phyloP scores from a whole-genome alignment of 1,140 invertebrate genomes.

The Marisa cornuarietis region DNA sequence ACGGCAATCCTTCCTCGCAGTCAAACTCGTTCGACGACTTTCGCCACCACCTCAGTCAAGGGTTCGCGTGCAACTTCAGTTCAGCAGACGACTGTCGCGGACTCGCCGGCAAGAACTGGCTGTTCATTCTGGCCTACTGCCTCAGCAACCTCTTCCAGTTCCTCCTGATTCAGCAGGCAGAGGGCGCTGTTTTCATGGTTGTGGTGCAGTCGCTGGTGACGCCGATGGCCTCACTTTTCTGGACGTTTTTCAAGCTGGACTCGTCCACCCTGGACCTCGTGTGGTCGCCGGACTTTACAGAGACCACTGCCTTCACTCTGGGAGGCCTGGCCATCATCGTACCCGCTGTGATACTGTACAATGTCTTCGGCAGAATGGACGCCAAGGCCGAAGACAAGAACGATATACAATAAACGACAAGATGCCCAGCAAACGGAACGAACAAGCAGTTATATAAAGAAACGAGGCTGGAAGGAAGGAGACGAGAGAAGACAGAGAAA shows the following conservation, averaged over 20 bases:
- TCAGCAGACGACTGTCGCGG: constrained; percentile 28
- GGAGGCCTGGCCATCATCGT: constrained; percentile 38
- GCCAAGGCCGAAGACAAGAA: constrained; percentile 1
- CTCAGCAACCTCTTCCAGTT: constrained; percentile 45
- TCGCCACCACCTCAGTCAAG: constrained; percentile 20
- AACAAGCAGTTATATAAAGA: not conserved
- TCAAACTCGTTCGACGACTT: constrained; percentile 31
- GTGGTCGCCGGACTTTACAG: constrained; percentile 39
- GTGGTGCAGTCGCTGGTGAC: constrained; percentile 42
- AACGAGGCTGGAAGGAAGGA: constrained; percentile 10
- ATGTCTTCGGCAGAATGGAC: constrained; percentile 44
- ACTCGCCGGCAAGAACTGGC: constrained; percentile 37
- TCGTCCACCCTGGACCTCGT: constrained; percentile 22
- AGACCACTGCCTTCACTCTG: constrained; percentile 41
- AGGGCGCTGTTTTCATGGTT: constrained; percentile 42
- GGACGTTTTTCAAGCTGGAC: constrained; percentile 43
- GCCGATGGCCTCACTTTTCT: constrained; percentile 44
- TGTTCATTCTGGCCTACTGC: constrained; percentile 40
- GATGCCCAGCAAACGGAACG: not conserved
- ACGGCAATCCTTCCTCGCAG: constrained; percentile 25
- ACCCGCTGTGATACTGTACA: constrained; percentile 45
- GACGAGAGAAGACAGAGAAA: constrained; percentile 12
- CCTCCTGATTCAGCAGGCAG: constrained; percentile 44
- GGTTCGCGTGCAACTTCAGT: constrained; percentile 36
- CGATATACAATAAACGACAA: not conserved